Percentiles rank a stretch among this genome's conserved stretches.
phyloP scores from a whole-genome alignment of 2,797 vertebrate genomes.

The Sebastes ruberrimus region DNA sequence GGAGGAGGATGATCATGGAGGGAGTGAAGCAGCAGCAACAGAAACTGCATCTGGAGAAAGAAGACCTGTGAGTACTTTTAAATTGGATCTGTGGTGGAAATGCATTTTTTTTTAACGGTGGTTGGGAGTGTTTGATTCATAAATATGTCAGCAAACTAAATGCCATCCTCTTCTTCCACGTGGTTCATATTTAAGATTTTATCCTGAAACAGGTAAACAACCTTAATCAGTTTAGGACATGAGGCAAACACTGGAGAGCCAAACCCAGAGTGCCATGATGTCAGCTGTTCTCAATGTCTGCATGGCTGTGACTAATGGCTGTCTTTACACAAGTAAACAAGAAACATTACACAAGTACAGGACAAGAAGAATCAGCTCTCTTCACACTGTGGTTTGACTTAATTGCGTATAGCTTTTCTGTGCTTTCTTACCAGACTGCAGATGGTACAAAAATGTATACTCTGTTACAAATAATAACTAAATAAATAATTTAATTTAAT shows the following conservation, averaged over 20 bases:
- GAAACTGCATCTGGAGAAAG: constrained; percentile 13
- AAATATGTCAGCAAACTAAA: not conserved
- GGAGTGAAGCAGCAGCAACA: not conserved
- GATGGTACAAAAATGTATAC: not conserved
- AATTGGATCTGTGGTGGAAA: not conserved
- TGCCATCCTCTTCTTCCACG: not conserved
- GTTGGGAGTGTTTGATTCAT: not conserved
- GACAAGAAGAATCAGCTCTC: not conserved
- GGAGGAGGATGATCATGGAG: not conserved
- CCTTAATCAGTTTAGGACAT: not conserved
- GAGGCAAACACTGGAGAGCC: not conserved
- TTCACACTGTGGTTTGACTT: not conserved
- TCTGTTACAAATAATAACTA: too few species aligned
- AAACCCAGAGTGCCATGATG: not conserved
- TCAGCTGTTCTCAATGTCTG: not conserved
- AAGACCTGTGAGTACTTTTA: constrained; percentile 54
- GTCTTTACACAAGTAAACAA: too few species aligned
- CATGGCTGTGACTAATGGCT: not conserved
- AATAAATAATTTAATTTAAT: too few species aligned
- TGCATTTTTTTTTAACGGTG: fast-evolving
- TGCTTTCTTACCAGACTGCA: not conserved
- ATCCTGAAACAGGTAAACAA: not conserved
- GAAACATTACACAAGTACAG: not conserved
- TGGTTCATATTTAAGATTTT: not conserved
- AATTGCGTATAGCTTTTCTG: not conserved